Base-by-base conservation (phyloP, 2,797 vertebrate species). In the Hafferia zeledoni region DNA sequence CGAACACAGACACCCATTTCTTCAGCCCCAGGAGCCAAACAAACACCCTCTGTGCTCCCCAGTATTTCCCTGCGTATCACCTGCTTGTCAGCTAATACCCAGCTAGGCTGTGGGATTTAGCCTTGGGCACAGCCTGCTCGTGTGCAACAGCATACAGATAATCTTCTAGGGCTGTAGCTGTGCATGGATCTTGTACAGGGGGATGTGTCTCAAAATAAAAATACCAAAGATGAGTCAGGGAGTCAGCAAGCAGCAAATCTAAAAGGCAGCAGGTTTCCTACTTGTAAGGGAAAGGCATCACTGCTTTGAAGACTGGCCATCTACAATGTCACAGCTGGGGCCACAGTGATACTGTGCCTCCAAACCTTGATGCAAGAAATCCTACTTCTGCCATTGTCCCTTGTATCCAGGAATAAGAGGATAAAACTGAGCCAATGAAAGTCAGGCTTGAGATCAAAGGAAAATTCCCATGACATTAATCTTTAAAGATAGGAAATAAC, bases 1-100 rank as follows among this genome's bases (percentile, higher is more conserved):
- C 1, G 0, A 94, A 85, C 44, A 94, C 87, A 95, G 80, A 90
- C 39, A 37, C 17, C 70, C 67, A 25, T 79, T 96, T 93, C 94
- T 93, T 89, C 92, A 86, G 61, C 44, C 47, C 18, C 50, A 67
- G 70, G 30, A 93, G 83, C 86, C 80, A 63, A 89, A 95, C 81
- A 95, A 91, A 77, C 56, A 39, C 44, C 9, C 81, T 80, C 92
- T 95, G 83, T 90, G 67, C 75, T 90, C 52, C 47, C 80, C 64
- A 17, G 81, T 92, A 92, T 70, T 56, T 60, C 79, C 56, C 70
- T 9, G 5, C 2, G 1, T 53, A 74, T 94, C 94, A 94, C 93
- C 94, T 91, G 83, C 87, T 69, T 84, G 69, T 67, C 79, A 82
- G 78, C 81, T 70, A 79, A 90, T 50, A 72, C 2, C 8, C 74